Evolutionary conservation across 2,113 vertebrate genomes (phyloP).

Genomic region (Mus spicilegus): DNA sequence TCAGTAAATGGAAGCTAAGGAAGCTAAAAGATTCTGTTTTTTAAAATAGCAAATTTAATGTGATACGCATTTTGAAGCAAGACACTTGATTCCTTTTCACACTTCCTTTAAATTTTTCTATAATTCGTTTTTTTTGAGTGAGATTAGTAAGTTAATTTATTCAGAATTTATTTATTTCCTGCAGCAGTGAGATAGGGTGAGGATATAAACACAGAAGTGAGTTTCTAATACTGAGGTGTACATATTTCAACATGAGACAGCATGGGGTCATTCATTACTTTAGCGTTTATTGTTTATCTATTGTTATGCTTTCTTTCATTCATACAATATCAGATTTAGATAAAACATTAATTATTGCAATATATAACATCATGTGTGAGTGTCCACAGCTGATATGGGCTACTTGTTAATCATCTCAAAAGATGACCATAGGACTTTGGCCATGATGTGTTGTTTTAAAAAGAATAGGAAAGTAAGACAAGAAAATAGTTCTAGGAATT

Average conservation of each 20-base stretch:
- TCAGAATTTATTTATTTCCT: slow-evolving; percentile 30
- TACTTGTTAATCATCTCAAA: neutral
- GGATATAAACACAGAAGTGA: neutral
- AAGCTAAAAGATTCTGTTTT: slow-evolving; percentile 45
- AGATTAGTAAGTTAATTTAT: slow-evolving; percentile 38
- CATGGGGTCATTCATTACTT: neutral
- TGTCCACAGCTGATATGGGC: neutral
- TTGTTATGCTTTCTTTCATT: neutral
- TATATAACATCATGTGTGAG: neutral
- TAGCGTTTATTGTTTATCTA: neutral
- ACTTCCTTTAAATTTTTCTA: slow-evolving; percentile 54
- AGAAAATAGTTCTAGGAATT: slow-evolving; percentile 38
- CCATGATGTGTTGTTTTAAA: slow-evolving; percentile 37
- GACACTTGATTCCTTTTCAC: neutral
- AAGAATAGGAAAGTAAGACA: neutral
- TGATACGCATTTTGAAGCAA: slow-evolving; percentile 17
- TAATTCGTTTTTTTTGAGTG: slow-evolving; percentile 5
- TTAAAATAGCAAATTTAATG: slow-evolving; percentile 16
- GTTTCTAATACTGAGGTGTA: neutral
- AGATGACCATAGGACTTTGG: neutral
- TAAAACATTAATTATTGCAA: neutral
- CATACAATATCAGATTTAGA: neutral
- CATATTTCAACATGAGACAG: neutral
- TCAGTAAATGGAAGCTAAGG: slow-evolving; percentile 63
- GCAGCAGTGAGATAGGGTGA: neutral